phyloP scores from a whole-genome alignment of 1,140 invertebrate genomes.

The Prorops nasuta region DNA sequence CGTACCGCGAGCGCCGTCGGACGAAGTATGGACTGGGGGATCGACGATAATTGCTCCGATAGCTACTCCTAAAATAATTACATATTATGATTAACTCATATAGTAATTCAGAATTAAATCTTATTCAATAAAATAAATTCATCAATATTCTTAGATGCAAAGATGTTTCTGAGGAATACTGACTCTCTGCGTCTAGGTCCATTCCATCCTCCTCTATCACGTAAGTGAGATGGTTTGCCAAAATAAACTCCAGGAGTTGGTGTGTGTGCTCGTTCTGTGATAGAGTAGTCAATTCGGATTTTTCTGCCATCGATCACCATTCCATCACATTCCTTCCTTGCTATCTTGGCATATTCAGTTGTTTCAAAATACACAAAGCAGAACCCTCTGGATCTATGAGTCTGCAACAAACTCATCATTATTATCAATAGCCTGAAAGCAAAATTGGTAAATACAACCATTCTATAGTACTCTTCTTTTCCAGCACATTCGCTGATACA shows the following conservation, averaged over 20 bases:
- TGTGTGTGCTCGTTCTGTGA: constrained; percentile 95
- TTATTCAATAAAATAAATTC: no score
- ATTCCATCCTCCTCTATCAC: constrained; percentile 41
- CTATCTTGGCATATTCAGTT: constrained; percentile 86
- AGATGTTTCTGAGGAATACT: constrained; percentile 41
- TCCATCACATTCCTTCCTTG: constrained; percentile 90
- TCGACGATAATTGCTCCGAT: constrained; percentile 55
- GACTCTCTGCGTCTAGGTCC: constrained; percentile 57
- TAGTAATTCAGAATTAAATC: no score
- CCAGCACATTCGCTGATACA: no score
- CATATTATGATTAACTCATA: background rate
- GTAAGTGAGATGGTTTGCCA: constrained; percentile 79
- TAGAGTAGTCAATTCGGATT: constrained; percentile 95
- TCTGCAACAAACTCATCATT: constrained; percentile 64
- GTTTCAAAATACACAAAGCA: constrained; percentile 95
- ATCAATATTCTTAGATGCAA: no score
- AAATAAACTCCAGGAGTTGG: constrained; percentile 98
- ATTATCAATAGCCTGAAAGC: no score
- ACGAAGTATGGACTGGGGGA: constrained; percentile 66
- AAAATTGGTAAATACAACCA: no score
- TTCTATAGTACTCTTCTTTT: constrained; percentile 2
- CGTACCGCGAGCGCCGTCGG: constrained; percentile 63
- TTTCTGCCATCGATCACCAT: constrained; percentile 91
- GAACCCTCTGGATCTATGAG: constrained; percentile 90
- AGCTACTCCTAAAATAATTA: constrained; percentile 18